phyloP scores from a whole-genome alignment of 2,113 vertebrate species.

The Salvelinus sp. region DNA sequence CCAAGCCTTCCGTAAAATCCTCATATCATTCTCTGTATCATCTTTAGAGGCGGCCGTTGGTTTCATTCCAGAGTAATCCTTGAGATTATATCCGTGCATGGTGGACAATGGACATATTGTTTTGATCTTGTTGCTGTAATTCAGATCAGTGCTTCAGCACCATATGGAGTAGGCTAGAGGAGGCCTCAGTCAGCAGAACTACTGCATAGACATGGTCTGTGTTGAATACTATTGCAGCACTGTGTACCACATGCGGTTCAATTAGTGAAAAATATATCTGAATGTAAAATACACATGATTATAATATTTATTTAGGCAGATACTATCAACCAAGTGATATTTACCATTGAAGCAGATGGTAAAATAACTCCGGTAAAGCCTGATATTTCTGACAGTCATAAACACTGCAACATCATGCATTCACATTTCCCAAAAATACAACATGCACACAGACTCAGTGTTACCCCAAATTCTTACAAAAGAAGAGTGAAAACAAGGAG shows the following conservation, averaged over 20 bases:
- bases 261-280: background rate
- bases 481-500: slow-evolving; percentile 47
- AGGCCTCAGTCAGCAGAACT: slow-evolving; percentile 49
- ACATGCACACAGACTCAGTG: slow-evolving; percentile 49
- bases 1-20: slow-evolving; percentile 27
- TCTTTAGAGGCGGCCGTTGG: slow-evolving; percentile 40
- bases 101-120: slow-evolving; percentile 72
- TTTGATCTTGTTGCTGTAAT: slow-evolving; percentile 67
- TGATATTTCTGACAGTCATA: background rate
- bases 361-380: background rate
- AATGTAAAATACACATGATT: background rate
- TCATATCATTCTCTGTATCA: slow-evolving; percentile 40
- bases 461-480: slow-evolving; percentile 49
- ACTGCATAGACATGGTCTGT: slow-evolving; percentile 34
- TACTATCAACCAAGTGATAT: background rate
- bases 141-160: slow-evolving; percentile 65
- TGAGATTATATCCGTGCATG: slow-evolving; percentile 63
- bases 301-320: background rate
- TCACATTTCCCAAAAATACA: slow-evolving; percentile 31
- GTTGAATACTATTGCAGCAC: slow-evolving; percentile 26
- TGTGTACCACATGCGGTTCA: background rate
- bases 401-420: background rate
- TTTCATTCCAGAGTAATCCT: slow-evolving; percentile 64
- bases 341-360: background rate
- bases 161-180: slow-evolving; percentile 50